Percentiles rank a stretch among this genome's conserved stretches.
These are phyloP conservation scores for Digitonthophagus gazella DNA, from an alignment of 2,888 invertebrate species.

Conservation along the genomic window DNA sequence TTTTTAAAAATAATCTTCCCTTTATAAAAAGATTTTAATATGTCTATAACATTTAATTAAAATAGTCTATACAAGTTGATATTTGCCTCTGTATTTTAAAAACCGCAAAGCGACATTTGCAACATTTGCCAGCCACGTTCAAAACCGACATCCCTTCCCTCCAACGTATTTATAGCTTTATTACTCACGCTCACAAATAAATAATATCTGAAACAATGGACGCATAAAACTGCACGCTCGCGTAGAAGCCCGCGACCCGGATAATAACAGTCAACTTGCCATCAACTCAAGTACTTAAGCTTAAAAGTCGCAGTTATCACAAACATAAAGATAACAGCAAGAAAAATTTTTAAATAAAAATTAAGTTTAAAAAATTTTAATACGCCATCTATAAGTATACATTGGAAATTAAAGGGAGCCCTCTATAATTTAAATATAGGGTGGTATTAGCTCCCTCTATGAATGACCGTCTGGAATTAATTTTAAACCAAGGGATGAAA, in stretches of 20 bases:
- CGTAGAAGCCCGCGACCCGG: neutral
- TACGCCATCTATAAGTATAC: neutral
- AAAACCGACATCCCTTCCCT: neutral
- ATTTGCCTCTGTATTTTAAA: neutral
- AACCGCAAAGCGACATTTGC: neutral
- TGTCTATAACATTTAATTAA: too few relatives aligned
- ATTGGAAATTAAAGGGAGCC: neutral
- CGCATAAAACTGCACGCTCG: slow-evolving; percentile 5
- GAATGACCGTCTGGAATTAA: too few relatives aligned
- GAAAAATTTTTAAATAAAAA: too few relatives aligned
- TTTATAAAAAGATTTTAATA: too few relatives aligned
- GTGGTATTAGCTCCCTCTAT: too few relatives aligned
- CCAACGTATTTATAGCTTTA: slow-evolving; percentile 13
- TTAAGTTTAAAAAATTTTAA: neutral
- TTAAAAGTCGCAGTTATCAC: neutral
- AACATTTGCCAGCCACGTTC: slow-evolving; percentile 8
- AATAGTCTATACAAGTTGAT: slow-evolving; percentile 23
- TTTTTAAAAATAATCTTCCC: too few relatives aligned
- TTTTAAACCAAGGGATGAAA: neutral
- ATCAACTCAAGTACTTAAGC: neutral
- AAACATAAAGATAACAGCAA: neutral
- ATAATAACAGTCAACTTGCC: neutral
- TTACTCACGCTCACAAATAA: slow-evolving; percentile 14
- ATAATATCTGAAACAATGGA: slow-evolving; percentile 16
- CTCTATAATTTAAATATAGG: too few relatives aligned